phyloP scores from a whole-genome alignment of 1,140 invertebrate genomes.

The Drosophila aff. region DNA sequence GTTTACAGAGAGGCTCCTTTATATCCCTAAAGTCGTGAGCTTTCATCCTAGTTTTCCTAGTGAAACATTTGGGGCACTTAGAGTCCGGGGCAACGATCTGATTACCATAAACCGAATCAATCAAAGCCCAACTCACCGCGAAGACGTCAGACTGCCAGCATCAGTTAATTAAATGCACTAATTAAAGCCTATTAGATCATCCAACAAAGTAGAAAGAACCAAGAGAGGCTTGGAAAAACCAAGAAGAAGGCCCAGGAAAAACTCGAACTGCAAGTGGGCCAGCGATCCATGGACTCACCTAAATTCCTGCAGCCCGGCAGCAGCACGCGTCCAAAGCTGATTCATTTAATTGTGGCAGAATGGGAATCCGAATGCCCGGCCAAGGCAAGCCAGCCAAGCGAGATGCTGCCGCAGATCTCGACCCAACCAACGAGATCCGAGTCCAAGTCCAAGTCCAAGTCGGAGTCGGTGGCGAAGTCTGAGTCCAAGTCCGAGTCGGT shows the following conservation, averaged over 20 bases:
- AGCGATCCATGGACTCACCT: slow-evolving; percentile 34
- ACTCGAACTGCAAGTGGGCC: slow-evolving; percentile 22
- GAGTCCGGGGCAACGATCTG: slow-evolving; percentile 23
- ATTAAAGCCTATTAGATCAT: slow-evolving; percentile 48
- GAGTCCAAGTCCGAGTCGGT: slow-evolving; percentile 3
- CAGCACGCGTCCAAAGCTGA: slow-evolving; percentile 46
- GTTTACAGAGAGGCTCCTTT: not conserved
- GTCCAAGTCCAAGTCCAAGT: slow-evolving; percentile 1
- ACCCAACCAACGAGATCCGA: slow-evolving; percentile 4
- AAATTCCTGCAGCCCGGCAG: slow-evolving; percentile 23
- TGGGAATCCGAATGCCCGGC: slow-evolving; percentile 23
- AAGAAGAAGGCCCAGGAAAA: slow-evolving; percentile 1
- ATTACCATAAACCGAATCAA: slow-evolving; percentile 28
- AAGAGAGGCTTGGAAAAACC: not conserved
- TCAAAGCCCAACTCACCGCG: not conserved
- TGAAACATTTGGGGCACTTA: not conserved
- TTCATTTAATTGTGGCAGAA: slow-evolving; percentile 48
- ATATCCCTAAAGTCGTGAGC: not conserved
- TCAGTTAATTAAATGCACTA: slow-evolving; percentile 38
- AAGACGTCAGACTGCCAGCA: not conserved
- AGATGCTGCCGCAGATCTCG: slow-evolving; percentile 7
- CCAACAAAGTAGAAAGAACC: slow-evolving; percentile 34
- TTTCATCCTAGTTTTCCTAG: not conserved
- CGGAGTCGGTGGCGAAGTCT: slow-evolving; percentile 3
- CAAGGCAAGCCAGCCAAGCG: slow-evolving; percentile 50